Base-by-base conservation (phyloP, 2,797 vertebrate genomes). In the Cirrhinus molitorella region DNA sequence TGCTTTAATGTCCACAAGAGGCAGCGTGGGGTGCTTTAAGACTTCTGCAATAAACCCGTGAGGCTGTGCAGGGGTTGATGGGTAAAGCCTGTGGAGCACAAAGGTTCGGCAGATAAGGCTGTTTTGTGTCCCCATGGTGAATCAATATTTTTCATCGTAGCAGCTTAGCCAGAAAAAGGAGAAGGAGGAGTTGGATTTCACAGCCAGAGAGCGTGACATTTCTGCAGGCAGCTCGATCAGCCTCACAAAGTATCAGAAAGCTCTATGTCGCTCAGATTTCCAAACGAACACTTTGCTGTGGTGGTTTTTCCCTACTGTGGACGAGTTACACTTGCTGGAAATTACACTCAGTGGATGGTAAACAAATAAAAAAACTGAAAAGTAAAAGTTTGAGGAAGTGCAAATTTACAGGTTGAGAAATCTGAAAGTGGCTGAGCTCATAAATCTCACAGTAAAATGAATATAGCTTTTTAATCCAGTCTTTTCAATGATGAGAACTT, bases 141-240 rank as follows among this genome's bases (percentile, higher is more conserved):
- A 85, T 88, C 88, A 89, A 90, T 88, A 88, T 87, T 91, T 90
- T 83, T 81, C 79, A 83, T 76, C 68, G 37, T 80, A 13, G 83
- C 66, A 84, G 85, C 80, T 88, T 87, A 88, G 87, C 47, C 71
- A 83, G 87, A 85, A 89, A 89, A 75, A 83, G 85, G 81, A 83
- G 79, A 83, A 81, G 47, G 21, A 83, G 61, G 45, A 88, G 85
- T 87, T 88, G 53, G n/a, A 85, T 91, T 90, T 91, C 83, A 88
- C 49, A 86, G 81, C 63, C 83, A 86, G 65, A 61, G 72, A 76
- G 86, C 63, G 25, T 81, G 82, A 84, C 59, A 86, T 84, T 87
- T 81, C 79, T 84, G 66, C 79, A 84, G 68, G 70, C 85, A 59
- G 57, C 55, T 71, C 34, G 55, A 49, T 76, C 61, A 78, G 66